phyloP scores from a whole-genome alignment of 2,888 invertebrate genomes.

The Cheiracanthium punctorium region DNA sequence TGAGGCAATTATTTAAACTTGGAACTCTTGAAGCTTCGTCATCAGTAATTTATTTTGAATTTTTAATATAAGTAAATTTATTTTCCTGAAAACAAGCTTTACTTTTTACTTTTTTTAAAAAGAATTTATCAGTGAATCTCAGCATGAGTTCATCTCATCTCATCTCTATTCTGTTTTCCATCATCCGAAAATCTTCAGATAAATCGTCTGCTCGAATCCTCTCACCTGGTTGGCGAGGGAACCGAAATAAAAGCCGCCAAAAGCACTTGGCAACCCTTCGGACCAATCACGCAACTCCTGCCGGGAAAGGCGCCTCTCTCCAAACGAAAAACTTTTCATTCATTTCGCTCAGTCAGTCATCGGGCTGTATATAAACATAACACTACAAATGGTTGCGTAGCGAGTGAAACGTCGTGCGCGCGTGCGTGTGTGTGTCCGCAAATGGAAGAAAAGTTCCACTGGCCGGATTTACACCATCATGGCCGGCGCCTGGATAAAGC shows the following conservation, averaged over 20 bases:
- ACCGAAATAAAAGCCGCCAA: background rate
- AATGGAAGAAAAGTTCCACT: background rate
- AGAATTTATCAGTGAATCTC: no score
- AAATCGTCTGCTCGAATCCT: no score
- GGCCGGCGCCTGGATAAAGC: background rate
- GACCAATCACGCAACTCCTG: background rate
- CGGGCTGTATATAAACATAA: slow-evolving; percentile 15
- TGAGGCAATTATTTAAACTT: no score
- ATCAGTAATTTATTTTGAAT: no score
- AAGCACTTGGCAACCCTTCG: background rate
- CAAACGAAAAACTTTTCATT: slow-evolving; percentile 34
- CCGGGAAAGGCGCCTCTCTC: background rate
- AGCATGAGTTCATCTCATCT: no score
- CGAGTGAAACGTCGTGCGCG: background rate
- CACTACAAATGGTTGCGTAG: slow-evolving; percentile 6
- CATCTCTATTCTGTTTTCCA: no score
- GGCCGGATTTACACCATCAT: background rate
- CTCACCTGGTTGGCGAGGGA: slow-evolving; percentile 8
- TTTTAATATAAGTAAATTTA: no score
- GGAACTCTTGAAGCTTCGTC: no score
- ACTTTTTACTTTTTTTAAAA: no score
- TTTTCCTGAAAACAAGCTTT: no score
- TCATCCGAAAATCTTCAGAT: no score
- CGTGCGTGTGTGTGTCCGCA: background rate
- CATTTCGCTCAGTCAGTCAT: slow-evolving; percentile 22